A percentile compares a stretch with the other conserved stretches of the same genome.
Conservation (phyloP, 2,797 vertebrate genomes). For the Bovichtus variegatus region DNA sequence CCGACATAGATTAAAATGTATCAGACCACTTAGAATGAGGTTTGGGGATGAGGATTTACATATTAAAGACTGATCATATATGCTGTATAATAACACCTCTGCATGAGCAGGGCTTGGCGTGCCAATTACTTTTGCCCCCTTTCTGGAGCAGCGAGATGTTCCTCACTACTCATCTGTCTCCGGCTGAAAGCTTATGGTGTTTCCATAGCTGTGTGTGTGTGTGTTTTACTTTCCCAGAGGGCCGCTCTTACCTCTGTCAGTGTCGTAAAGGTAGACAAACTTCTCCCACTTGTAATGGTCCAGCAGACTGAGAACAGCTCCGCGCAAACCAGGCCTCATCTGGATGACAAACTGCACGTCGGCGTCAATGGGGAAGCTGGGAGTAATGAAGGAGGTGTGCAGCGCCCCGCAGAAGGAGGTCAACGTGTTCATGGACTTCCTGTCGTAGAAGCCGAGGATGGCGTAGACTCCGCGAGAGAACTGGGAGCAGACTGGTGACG, state of each 20-base stretch:
- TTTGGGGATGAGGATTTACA: slow-evolving; percentile 67
- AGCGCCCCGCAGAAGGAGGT: slow-evolving; percentile 98
- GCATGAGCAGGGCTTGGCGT: slow-evolving; percentile 21
- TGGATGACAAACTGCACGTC: slow-evolving; percentile 98
- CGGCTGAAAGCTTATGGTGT: neutral
- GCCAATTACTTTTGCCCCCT: slow-evolving; percentile 23
- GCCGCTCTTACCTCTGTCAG: slow-evolving; percentile 93
- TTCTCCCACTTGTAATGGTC: slow-evolving; percentile 96
- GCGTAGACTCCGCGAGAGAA: slow-evolving; percentile 98
- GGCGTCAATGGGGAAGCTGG: slow-evolving; percentile 95
- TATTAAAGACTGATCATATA: slow-evolving; percentile 67
- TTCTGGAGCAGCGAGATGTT: slow-evolving; percentile 30
- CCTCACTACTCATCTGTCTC: slow-evolving; percentile 1
- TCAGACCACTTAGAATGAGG: slow-evolving; percentile 61
- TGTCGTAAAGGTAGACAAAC: slow-evolving; percentile 98
- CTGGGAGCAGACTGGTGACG: slow-evolving; percentile 95
- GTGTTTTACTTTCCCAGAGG: neutral
- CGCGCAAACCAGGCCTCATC: slow-evolving; percentile 94
- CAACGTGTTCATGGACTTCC: slow-evolving; percentile 98
- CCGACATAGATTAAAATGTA: slow-evolving; percentile 70
- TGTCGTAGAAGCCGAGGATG: slow-evolving; percentile 98
- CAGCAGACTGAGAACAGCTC: slow-evolving; percentile 92
- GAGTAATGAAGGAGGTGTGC: slow-evolving; percentile 97
- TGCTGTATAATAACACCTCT: slow-evolving; percentile 50
- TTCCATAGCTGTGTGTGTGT: slow-evolving; percentile 11